Conservation (phyloP, 2,888 invertebrate species). For the Campaea margaritaria region DNA sequence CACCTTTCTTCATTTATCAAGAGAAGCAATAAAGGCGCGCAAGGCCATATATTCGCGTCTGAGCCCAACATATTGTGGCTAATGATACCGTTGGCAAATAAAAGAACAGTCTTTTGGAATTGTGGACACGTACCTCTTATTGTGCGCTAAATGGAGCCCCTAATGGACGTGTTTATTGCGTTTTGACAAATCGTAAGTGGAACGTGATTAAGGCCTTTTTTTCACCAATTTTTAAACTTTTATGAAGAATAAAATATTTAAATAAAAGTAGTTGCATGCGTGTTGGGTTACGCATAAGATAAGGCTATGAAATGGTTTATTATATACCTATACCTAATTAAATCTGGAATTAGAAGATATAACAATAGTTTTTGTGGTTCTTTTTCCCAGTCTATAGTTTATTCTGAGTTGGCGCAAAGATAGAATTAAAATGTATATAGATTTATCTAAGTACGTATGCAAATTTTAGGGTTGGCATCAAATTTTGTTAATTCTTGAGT, state of each 20-base stretch:
- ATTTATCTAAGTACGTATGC: too few relatives aligned
- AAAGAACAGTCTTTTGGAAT: constrained; percentile 60
- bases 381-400: too few relatives aligned
- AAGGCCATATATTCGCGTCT: constrained; percentile 64
- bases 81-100: constrained; percentile 69
- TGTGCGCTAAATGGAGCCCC: constrained; percentile 42
- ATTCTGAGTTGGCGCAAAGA: too few relatives aligned
- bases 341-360: too few relatives aligned
- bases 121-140: constrained; percentile 55
- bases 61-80: constrained; percentile 60
- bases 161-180: constrained; percentile 55
- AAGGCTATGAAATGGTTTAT: too few relatives aligned
- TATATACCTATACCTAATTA: too few relatives aligned
- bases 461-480: too few relatives aligned
- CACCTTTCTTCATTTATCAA: constrained; percentile 69
- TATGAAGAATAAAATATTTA: neutral
- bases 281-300: too few relatives aligned
- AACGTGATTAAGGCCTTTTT: constrained; percentile 10
- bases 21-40: constrained; percentile 66
- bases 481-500: too few relatives aligned
- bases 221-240: neutral
- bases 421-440: too few relatives aligned
- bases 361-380: too few relatives aligned
- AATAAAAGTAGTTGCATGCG: neutral
- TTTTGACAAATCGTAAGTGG: constrained; percentile 51